These are phyloP conservation scores for Germaria angustata DNA, from an alignment of 2,888 invertebrate species.

Conservation along the genomic window DNA sequence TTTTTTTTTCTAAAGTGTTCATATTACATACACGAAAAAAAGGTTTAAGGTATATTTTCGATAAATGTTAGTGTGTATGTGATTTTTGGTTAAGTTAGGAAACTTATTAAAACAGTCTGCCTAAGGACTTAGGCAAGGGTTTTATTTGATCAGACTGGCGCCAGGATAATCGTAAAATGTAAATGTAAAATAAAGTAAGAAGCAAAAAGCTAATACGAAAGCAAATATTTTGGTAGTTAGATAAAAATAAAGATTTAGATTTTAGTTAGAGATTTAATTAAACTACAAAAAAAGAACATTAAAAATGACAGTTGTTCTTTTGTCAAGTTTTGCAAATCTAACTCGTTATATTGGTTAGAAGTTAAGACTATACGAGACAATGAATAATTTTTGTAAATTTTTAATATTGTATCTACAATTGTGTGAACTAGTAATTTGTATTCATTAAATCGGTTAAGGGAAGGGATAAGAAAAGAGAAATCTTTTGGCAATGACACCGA, in stretches of 20 bases:
- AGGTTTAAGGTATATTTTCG: neutral
- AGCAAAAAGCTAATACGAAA: neutral
- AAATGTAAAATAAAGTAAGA: no score
- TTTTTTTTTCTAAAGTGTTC: neutral
- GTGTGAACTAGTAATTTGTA: no score
- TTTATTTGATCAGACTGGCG: constrained; percentile 45
- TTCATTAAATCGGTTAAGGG: no score
- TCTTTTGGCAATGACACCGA: no score
- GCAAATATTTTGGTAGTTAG: neutral
- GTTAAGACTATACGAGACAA: neutral
- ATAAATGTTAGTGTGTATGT: neutral
- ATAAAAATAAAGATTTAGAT: constrained; percentile 38
- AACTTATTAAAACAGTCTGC: constrained; percentile 57
- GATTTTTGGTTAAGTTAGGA: constrained; percentile 48
- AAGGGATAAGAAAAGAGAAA: no score
- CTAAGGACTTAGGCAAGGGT: constrained; percentile 39
- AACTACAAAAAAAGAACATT: constrained; percentile 10
- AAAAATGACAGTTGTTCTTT: constrained; percentile 15
- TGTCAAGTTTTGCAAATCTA: neutral
- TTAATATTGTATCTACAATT: no score
- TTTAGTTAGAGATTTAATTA: constrained; percentile 42
- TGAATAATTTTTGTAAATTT: neutral
- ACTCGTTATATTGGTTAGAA: constrained; percentile 5
- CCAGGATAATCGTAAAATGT: constrained; percentile 25
- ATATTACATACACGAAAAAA: neutral